These are phyloP conservation scores for Cryptus armator DNA, from an alignment of 2,888 invertebrate species.

Conservation along the genomic window DNA sequence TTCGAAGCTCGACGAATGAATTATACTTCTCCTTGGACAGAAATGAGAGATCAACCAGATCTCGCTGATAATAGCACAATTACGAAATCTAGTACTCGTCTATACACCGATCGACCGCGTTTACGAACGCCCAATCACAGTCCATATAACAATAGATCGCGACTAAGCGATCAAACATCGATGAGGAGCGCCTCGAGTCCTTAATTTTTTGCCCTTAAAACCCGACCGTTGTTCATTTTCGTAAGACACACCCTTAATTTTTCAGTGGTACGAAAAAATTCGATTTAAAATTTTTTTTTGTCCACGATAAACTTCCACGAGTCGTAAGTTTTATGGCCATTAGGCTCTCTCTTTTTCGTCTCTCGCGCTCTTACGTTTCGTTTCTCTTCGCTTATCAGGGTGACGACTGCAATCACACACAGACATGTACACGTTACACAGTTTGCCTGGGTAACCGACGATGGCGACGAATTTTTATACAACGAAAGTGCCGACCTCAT, in stretches of 20 bases:
- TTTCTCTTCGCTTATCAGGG: slow-evolving; percentile 55
- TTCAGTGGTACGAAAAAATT: slow-evolving; percentile 32
- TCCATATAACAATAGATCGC: not conserved
- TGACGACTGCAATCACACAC: slow-evolving; percentile 64
- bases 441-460: slow-evolving; percentile 43
- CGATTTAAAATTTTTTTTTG: slow-evolving; percentile 62
- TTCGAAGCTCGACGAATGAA: slow-evolving; percentile 35
- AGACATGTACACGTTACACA: slow-evolving; percentile 38
- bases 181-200: not conserved
- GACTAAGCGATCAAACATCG: not conserved
- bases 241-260: not conserved
- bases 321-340: slow-evolving; percentile 64
- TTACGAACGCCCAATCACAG: not conserved
- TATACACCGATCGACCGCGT: not conserved
- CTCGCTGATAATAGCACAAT: slow-evolving; percentile 58
- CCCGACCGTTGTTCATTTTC: not conserved
- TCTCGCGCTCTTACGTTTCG: slow-evolving; percentile 49
- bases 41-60: slow-evolving; percentile 42
- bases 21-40: slow-evolving; percentile 61
- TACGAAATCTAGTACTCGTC: slow-evolving; percentile 29
- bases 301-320: slow-evolving; percentile 60
- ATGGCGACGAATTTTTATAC: slow-evolving; percentile 18
- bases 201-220: not conserved
- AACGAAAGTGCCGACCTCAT: slow-evolving; percentile 59
- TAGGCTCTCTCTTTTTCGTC: slow-evolving; percentile 1